Percentiles rank a stretch among this genome's conserved stretches.
Evolutionary conservation across 1,140 invertebrate genomes (phyloP).

Genomic region (Ganaspis sp.): DNA sequence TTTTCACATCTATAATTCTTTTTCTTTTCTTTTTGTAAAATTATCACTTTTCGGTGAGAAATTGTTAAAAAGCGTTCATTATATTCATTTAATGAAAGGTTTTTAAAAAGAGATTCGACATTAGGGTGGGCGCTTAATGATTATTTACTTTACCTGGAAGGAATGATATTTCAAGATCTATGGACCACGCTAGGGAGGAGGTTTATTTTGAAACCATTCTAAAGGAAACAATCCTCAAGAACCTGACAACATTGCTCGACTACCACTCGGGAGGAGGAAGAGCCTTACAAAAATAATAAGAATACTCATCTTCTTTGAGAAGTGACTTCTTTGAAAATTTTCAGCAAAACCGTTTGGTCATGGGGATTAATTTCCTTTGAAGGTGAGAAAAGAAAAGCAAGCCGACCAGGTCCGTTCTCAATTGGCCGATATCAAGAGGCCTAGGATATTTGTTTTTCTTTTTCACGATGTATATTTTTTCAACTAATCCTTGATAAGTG

Average conservation of each 20-base stretch:
- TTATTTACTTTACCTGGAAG: slow-evolving; percentile 5
- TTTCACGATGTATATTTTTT: slow-evolving; percentile 46
- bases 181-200: neutral
- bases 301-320: slow-evolving; percentile 40
- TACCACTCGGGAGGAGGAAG: slow-evolving; percentile 21
- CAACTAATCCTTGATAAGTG: slow-evolving; percentile 50
- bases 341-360: slow-evolving; percentile 56
- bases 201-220: slow-evolving; percentile 25
- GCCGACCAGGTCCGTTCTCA: slow-evolving; percentile 53
- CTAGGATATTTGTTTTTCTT: slow-evolving; percentile 60
- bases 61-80: neutral
- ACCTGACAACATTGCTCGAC: slow-evolving; percentile 6
- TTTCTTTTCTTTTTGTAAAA: too few species aligned
- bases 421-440: slow-evolving; percentile 61
- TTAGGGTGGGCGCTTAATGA: neutral
- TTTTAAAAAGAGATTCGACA: neutral
- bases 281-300: slow-evolving; percentile 23
- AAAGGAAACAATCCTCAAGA: slow-evolving; percentile 21
- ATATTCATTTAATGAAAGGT: too few species aligned
- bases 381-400: slow-evolving; percentile 31
- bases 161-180: slow-evolving; percentile 11
- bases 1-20: neutral
- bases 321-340: slow-evolving; percentile 34
- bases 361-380: slow-evolving; percentile 55
- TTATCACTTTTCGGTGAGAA: too few species aligned